Evolutionary conservation across 1,140 invertebrate genomes (phyloP), one percentile per base, ranked within the genome.

Genomic region (Drosophila baimaii): DNA sequence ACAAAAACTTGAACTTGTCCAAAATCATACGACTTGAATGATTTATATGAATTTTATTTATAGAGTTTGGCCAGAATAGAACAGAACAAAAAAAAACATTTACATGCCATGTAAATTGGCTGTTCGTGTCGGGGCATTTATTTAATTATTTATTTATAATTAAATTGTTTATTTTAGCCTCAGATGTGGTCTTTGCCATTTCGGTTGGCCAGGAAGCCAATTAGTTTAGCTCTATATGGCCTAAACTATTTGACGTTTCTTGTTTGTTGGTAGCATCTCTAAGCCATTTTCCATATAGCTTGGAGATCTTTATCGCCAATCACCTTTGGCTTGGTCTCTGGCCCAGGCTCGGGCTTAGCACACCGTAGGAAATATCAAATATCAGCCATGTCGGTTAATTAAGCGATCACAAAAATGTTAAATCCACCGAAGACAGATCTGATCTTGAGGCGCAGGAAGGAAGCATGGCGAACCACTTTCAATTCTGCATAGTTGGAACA

Each of bases 101-200:
- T 88, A 89, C 83, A 89, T 61, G 69, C 76, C 81, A 79, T 88
- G 84, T 88, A 88, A 88, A 89, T 89, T 77, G 79, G 63, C 65
- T 86, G 79, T 75, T 52, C 73, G 78, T 62, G 52, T 51, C 15
- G 23, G 0, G 81, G 51, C 79, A 79, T 82, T 86, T 82, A 68
- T 86, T 86, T 88, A 89, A 89, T 89, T 83, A 89, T 88, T 83
- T 88, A 88, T 89, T 83, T 88, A 83, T 80, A 88, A 88, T 88
- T 88, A 83, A 89, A 88, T 89, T 88, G 83, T 89, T 83, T 77
- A 82, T 88, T 88, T 69, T 72, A 72, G 75, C 46, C 39, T 49
- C 12, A 52, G 56, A 82, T 73, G 83, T 73, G 56, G 82, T 88
- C 61, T 83, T 86, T 46, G 41, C 83, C 83, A 79, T 73, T 83